phyloP scores from a whole-genome alignment of 2,888 invertebrate species.

The Tipula helvola region DNA sequence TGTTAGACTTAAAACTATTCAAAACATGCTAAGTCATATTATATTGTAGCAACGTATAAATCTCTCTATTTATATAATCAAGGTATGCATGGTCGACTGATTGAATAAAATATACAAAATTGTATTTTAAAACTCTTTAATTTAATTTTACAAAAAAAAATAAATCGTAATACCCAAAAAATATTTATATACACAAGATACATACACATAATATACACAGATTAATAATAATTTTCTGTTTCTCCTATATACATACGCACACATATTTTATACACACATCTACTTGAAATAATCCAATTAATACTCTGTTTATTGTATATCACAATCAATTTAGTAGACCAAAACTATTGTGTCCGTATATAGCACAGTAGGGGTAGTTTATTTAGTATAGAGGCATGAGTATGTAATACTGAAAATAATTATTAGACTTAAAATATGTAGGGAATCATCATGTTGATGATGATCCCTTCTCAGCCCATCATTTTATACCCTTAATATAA shows the following conservation, averaged over 20 bases:
- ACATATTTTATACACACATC: background rate
- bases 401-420: background rate
- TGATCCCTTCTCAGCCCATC: background rate
- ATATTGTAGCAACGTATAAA: too few species aligned
- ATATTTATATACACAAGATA: background rate
- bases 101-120: background rate
- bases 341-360: background rate
- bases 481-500: background rate
- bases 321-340: background rate
- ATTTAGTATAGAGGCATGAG: background rate
- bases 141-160: background rate
- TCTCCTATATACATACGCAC: background rate
- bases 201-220: too few species aligned
- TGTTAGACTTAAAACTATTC: too few species aligned
- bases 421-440: conserved; percentile 4
- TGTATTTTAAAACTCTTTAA: background rate
- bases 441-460: background rate
- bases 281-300: background rate
- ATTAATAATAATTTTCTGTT: background rate
- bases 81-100: background rate
- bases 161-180: background rate
- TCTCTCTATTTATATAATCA: background rate
- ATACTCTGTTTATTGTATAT: background rate
- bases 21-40: too few species aligned
- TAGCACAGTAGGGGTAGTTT: background rate